Base-by-base conservation (phyloP, 2,113 vertebrate genomes). In the Gymnorhina tibicen region DNA sequence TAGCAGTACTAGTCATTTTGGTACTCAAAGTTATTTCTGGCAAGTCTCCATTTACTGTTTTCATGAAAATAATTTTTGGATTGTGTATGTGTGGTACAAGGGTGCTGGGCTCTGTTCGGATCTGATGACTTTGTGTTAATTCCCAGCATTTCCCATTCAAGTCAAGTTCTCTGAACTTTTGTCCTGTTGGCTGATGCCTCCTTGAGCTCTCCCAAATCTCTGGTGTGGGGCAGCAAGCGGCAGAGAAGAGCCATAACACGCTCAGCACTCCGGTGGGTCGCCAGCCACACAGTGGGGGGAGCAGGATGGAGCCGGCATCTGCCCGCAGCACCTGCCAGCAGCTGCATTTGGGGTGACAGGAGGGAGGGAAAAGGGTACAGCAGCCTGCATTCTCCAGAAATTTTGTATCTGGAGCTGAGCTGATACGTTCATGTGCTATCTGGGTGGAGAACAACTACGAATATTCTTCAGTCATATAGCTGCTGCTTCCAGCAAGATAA, bases 221-320 rank as follows among this genome's bases (percentile, higher is more conserved):
- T 17, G 7, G 13, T 33, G 9, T 27, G 32, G 62, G 19, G 52
- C 27, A 88, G n/a, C 33, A 59, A 35, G 52, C 6, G 0, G 0
- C 56, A 64, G 62, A 60, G n/a, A 53, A 47, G n/a, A 49, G 30
- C 37, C 0, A 0, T 30, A 47, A 49, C 52, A 18, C 21, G 21
- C 20, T 27, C 33, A 55, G 49, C 7, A 20, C 24, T 17, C 44
- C 0, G 0, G 20, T 4, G 24, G n/a, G 24, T 30, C 1, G 1
- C 30, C 37, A 62, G 35, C 9, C 0, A 0, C 47, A 46, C 24
- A 26, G 47, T 0, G 0, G 4, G 30, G 18, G 3, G 4, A 30
- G 22, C 0, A 0, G 37, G 55, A 89, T 3, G 3, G 69, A 74
- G 66, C 16, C 0, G 0, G 33, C 2, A 15, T 59, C 47, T 72